Percentiles rank a stretch among this genome's conserved stretches.
Conservation (phyloP, 2,113 vertebrate species). For the Aphyosemion australe region DNA sequence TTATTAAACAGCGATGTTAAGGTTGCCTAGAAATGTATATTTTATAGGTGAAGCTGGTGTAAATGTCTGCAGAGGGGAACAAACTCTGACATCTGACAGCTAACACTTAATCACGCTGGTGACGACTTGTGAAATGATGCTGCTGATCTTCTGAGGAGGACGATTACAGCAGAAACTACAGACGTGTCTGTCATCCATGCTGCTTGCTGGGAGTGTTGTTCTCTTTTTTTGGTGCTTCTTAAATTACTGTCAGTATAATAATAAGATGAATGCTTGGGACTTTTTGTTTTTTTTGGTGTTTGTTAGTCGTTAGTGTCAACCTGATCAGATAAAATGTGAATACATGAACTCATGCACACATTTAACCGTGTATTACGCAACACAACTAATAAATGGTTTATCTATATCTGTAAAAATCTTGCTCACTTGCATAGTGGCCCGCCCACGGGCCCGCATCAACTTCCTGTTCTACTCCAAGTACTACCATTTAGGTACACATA, state of each 20-base stretch:
- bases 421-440: too few species aligned
- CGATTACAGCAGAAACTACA: neutral
- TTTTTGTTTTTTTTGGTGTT: conserved; percentile 1
- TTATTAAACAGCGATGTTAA: neutral
- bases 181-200: neutral
- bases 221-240: neutral
- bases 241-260: neutral
- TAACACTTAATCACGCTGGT: neutral
- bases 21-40: conserved; percentile 6
- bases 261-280: neutral
- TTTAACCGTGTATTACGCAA: too few species aligned
- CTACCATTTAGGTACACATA: too few species aligned
- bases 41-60: neutral
- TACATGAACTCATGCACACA: too few species aligned
- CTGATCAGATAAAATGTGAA: conserved; percentile 13
- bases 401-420: too few species aligned
- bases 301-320: neutral
- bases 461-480: too few species aligned
- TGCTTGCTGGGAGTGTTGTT: neutral
- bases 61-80: neutral
- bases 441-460: too few species aligned
- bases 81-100: neutral
- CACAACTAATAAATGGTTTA: too few species aligned
- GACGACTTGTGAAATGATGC: neutral
- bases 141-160: neutral